phyloP scores from a whole-genome alignment of 2,113 vertebrate species.

The Varanus salvator region DNA sequence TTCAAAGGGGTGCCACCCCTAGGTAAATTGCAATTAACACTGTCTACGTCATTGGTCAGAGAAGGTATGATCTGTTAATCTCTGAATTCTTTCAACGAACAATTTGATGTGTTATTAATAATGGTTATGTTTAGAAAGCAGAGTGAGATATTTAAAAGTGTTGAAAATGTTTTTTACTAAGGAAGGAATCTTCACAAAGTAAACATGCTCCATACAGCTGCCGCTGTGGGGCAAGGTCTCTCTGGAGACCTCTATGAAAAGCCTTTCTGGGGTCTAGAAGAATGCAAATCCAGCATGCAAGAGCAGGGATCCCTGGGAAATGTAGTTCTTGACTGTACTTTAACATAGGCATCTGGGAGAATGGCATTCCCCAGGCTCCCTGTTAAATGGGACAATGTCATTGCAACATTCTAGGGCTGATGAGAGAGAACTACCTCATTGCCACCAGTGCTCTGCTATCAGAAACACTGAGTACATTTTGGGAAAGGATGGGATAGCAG shows the following conservation, averaged over 20 bases:
- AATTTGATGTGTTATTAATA: neutral
- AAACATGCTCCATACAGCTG: neutral
- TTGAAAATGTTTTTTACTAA: neutral
- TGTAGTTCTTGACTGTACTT: neutral
- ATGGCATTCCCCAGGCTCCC: neutral
- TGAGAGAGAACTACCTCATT: neutral
- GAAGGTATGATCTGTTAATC: neutral
- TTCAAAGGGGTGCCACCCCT: neutral
- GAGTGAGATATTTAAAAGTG: neutral
- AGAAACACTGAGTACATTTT: neutral
- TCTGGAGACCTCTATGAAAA: neutral
- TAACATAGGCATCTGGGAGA: neutral
- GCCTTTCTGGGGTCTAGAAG: neutral
- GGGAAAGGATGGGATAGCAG: neutral
- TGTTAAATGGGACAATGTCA: neutral
- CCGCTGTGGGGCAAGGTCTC: neutral
- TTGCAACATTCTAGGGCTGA: neutral
- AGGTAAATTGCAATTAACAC: neutral
- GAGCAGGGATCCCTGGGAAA: neutral
- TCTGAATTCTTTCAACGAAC: neutral
- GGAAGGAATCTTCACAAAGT: constrained; percentile 14
- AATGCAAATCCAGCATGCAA: neutral
- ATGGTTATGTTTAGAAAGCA: neutral
- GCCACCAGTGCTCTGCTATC: neutral
- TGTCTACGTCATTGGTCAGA: neutral